These are phyloP conservation scores for Chrysochloris asiatica DNA, from an alignment of 2,113 vertebrate species.

Conservation along the genomic window DNA sequence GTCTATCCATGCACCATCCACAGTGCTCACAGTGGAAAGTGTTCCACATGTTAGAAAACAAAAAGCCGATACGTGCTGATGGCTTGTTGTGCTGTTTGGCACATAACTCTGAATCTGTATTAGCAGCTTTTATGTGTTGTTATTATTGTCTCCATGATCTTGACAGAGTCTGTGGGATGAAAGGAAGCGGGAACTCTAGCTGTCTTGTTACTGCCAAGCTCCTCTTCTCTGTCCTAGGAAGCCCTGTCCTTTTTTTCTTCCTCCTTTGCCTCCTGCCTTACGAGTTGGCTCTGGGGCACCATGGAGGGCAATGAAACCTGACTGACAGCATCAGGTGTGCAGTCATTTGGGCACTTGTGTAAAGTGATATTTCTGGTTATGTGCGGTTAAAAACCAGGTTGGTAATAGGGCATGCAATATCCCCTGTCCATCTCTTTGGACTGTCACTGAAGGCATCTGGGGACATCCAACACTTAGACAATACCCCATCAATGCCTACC, in stretches of 20 bases:
- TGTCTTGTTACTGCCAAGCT: background rate
- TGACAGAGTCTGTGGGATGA: fast-evolving
- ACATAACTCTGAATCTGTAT: background rate
- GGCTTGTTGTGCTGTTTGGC: background rate
- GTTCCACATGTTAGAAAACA: background rate
- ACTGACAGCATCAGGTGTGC: background rate
- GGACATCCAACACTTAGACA: background rate
- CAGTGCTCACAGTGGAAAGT: background rate
- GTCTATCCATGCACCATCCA: background rate
- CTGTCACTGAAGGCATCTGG: background rate
- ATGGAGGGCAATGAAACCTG: background rate
- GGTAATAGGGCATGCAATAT: fast-evolving
- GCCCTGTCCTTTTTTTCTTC: background rate
- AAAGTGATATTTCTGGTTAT: background rate
- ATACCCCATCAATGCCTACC: background rate
- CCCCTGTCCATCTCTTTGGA: background rate
- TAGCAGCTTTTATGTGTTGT: background rate
- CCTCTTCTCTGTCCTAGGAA: background rate
- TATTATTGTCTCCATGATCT: fast-evolving
- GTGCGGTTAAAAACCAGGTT: fast-evolving
- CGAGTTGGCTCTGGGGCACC: background rate
- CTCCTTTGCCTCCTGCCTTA: background rate
- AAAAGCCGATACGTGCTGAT: background rate
- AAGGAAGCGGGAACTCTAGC: background rate
- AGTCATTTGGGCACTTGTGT: background rate